Evolutionary conservation across 2,113 vertebrate species (phyloP), one percentile per base, ranked within the genome.

Genomic region (Oncorhynchus tshawytscha): DNA sequence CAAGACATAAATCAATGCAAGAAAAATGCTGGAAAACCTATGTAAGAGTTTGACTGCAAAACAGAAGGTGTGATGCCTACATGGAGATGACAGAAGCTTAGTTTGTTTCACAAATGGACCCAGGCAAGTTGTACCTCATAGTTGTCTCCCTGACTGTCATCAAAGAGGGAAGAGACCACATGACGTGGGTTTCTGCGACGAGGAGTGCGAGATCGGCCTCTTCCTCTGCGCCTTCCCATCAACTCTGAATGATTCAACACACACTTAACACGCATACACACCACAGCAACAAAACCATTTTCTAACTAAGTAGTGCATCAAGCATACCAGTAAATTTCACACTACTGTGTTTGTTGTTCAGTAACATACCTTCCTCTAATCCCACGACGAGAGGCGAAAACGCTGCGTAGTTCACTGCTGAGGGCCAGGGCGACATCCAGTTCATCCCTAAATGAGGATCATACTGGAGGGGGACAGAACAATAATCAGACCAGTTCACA

Each of bases 111-210:
- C 51, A 18, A 18, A 54, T 54, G 12, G 51, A 54, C 3, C 18
- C 45, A 5, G 13, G 29, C 74, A 54, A 16, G 5, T 18, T 54
- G 81, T 84, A 94, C 94, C 91, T 94, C 94, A 29, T 94, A 94
- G 81, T 94, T 84, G 31, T 94, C 87, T 75, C 91, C 92, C 74
- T 91, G 81, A 27, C 76, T 76, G 54, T 82, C 71, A 5, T 89
- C 88, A 67, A 89, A 73, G 27, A 88, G 31, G n/a, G 78, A 20
- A 0, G 73, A 74, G 2, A 15, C 5, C 3, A 12, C 0, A 16
- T 57, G 65, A 7, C 69, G 49, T 29, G 18, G 5, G 3, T 77
- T 85, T 74, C 91, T 85, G 31, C 78, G 60, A 0, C 85, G 72
- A 73, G 75, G 57, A 12, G 69, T 11, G 5, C 74, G 70, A 16